phyloP scores from a whole-genome alignment of 2,113 vertebrate species.

The Lethenteron reissneri region DNA sequence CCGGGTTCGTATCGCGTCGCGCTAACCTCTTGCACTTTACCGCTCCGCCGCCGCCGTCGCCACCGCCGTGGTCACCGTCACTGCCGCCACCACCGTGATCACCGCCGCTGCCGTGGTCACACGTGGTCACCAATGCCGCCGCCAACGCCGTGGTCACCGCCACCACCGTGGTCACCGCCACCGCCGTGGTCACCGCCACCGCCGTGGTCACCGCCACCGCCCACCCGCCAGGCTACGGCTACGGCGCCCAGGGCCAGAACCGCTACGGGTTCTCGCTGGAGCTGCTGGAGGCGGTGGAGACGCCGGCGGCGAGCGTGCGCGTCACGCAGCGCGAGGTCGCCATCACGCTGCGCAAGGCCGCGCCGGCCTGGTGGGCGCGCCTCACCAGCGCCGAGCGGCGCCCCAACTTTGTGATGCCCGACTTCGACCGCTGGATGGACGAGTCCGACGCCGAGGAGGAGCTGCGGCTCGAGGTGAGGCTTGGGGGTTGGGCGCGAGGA shows the following conservation, averaged over 20 bases:
- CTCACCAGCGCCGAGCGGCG: constrained; percentile 58
- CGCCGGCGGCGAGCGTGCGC: constrained; percentile 46
- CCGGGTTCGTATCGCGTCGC: too few species aligned
- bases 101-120: too few species aligned
- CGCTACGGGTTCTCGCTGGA: constrained; percentile 60
- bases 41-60: too few species aligned
- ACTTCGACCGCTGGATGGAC: constrained; percentile 86
- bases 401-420: constrained; percentile 53
- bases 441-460: constrained; percentile 92
- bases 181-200: too few species aligned
- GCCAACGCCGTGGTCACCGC: too few species aligned
- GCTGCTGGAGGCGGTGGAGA: constrained; percentile 48
- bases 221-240: constrained; percentile 39
- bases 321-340: constrained; percentile 74
- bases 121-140: too few species aligned
- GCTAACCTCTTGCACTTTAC: too few species aligned
- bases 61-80: too few species aligned
- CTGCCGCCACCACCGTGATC: too few species aligned
- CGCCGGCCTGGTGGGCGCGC: constrained; percentile 57
- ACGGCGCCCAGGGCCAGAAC: constrained; percentile 79
- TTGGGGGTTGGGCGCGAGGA: too few species aligned
- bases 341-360: constrained; percentile 50
- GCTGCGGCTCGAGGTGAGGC: constrained; percentile 50
- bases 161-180: too few species aligned
- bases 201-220: too few species aligned